Conservation (phyloP, 1,140 invertebrate genomes). For the Dufourea novaeangliae region DNA sequence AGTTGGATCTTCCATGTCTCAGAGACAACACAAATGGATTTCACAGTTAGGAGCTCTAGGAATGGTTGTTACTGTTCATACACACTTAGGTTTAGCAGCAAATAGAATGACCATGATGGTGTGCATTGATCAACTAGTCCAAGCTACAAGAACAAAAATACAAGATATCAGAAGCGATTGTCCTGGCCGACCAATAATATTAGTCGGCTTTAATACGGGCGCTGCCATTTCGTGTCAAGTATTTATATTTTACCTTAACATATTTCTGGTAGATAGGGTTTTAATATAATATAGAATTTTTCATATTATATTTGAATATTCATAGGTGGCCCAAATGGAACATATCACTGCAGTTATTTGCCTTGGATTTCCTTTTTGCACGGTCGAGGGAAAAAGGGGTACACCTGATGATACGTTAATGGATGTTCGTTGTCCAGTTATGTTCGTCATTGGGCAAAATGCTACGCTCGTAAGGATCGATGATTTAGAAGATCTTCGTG, state of each 20-base stretch:
- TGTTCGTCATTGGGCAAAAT: conserved; percentile 92
- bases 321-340: conserved; percentile 84
- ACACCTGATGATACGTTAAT: conserved; percentile 89
- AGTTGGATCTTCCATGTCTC: conserved; percentile 78
- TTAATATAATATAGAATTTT: not conserved
- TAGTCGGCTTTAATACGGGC: conserved; percentile 90
- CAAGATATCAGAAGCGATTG: conserved; percentile 86
- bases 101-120: conserved; percentile 82
- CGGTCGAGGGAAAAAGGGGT: conserved; percentile 89
- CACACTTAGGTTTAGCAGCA: conserved; percentile 78
- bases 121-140: conserved; percentile 87
- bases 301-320: conserved; percentile 25
- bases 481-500: conserved; percentile 89
- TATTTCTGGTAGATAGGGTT: too few species aligned
- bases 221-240: conserved; percentile 87
- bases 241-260: conserved; percentile 24
- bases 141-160: conserved; percentile 86
- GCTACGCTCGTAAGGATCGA: conserved; percentile 85
- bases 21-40: conserved; percentile 87
- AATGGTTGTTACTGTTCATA: conserved; percentile 86
- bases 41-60: conserved; percentile 86
- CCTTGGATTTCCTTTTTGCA: conserved; percentile 90
- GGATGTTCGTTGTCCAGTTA: conserved; percentile 87
- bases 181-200: conserved; percentile 87
- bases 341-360: conserved; percentile 89